Percentiles rank a stretch among this genome's conserved stretches.
Conservation (phyloP, 2,113 vertebrate genomes). For the Dicrurus megarhynchus region DNA sequence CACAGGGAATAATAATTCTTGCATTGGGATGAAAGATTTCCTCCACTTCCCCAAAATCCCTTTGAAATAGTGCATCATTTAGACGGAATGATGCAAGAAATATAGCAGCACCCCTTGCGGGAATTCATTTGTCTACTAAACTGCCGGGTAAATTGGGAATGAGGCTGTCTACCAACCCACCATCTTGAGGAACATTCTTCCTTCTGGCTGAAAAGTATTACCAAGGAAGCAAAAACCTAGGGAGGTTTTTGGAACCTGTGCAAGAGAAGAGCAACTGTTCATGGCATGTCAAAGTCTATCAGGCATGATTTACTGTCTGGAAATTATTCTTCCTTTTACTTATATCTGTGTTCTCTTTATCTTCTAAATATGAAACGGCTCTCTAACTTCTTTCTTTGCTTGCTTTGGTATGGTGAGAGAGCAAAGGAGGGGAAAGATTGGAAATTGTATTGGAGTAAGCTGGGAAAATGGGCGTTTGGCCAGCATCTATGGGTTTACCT, state of each 20-base stretch:
- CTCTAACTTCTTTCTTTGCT: neutral
- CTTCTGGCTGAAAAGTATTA: neutral
- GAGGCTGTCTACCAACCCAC: neutral
- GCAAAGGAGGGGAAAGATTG: neutral
- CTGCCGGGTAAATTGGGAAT: neutral
- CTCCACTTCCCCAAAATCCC: neutral
- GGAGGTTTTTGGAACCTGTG: neutral
- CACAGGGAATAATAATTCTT: neutral
- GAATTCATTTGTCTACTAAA: neutral
- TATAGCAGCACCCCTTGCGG: neutral
- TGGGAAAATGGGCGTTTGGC: neutral
- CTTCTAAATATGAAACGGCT: neutral
- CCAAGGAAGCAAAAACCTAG: neutral
- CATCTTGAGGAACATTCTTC: neutral
- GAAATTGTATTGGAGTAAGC: neutral
- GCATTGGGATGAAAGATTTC: neutral
- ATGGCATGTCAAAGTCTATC: neutral
- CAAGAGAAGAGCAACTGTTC: neutral
- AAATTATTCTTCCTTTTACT: neutral
- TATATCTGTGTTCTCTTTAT: neutral
- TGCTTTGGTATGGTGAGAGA: neutral
- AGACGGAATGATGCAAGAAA: neutral
- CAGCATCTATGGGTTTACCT: neutral
- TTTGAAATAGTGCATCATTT: neutral
- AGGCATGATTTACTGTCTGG: neutral